Evolutionary conservation across 1,140 invertebrate genomes (phyloP), one percentile per base, ranked within the genome.

Genomic region (Lasioglossum baleicum): DNA sequence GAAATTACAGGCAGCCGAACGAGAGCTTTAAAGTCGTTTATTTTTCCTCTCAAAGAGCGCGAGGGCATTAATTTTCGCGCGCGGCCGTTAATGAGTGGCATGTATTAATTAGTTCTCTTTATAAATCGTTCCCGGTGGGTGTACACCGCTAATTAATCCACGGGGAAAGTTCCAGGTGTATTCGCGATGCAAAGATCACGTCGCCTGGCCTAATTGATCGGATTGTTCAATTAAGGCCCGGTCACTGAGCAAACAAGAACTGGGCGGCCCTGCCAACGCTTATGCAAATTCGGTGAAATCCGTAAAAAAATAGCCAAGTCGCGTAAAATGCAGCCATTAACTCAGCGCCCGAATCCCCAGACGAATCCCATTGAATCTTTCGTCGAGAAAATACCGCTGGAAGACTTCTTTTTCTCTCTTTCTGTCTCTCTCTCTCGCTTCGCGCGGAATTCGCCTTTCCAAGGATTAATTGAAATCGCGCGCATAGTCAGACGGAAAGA

Each of bases 221-320:
- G 83, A 77, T 70, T 66, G 80, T 69, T 84, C 72, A 82, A 84
- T 82, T 84, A 82, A 84, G 76, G 64, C n/a, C 20, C 26, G 40
- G 60, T 58, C 70, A 40, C 66, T 22, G 75, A 40, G 66, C 75
- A 77, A 77, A 77, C 75, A 63, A 70, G 66, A 77, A 70, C 17
- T 51, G 75, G 75, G 66, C 75, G 66, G 56, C 22, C 13, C 20
- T 15, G n/a, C 35, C 10, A 8, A 74, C 77, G 70, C 40, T 79
- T 65, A 65, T 79, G 70, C 70, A 66, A 58, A 79, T 79, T 79
- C 51, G n/a, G n/a, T n/a, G n/a, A n/a, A n/a, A n/a, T n/a, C n/a
- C n/a, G n/a, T n/a, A n/a, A n/a, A n/a, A n/a, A n/a, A n/a, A n/a
- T n/a, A n/a, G n/a, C n/a, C n/a, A n/a, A n/a, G n/a, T n/a, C n/a